Base-by-base conservation (phyloP, 2,113 vertebrate species). In the Amphilophus citrinellus region DNA sequence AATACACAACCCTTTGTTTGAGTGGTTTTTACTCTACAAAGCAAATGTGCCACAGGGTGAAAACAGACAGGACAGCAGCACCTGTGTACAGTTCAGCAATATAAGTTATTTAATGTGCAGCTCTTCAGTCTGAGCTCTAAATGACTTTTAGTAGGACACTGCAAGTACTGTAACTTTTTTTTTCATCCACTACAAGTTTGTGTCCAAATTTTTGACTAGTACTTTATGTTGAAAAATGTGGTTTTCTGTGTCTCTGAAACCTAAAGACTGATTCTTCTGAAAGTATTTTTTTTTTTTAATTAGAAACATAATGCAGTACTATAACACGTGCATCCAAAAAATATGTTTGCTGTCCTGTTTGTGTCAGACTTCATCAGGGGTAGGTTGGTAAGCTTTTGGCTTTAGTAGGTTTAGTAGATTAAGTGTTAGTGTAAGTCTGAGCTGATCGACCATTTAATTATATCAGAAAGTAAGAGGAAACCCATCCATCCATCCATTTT, bases 361-460 rank as follows among this genome's bases (percentile, higher is more conserved):
- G 80, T 75, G 58, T 50, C 57, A 47, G 62, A 50, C n/a, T 73
- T 62, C 17, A 65, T 57, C 61, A 50, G 44, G 39, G 57, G 58
- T 57, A 44, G 44, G 62, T 66, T 22, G 10, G 27, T 61, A 75
- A 84, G 68, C 66, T 86, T 71, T 88, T 63, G 76, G 66, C 77
- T 80, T 87, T 66, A 77, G 78, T 79, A 42, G 76, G 17, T 76
- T 76, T 63, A 75, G 66, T 84, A 84, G 84, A 73, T 77, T 84
- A 82, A 65, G 80, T 77, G 37, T 73, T 58, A 47, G 80, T 66
- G 63, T 83, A 87, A 89, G 83, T 83, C 87, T 87, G 79, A 79
- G 42, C 82, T 80, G 65, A 85, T 87, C 84, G 83, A 18, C 82
- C 59, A 66, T 53, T 84, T 84, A 86, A 87, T 68, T 83, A 79